Evolutionary conservation across 2,113 vertebrate genomes (phyloP), one percentile per base, ranked within the genome.

Genomic region (Rhinichthys klamathensis): DNA sequence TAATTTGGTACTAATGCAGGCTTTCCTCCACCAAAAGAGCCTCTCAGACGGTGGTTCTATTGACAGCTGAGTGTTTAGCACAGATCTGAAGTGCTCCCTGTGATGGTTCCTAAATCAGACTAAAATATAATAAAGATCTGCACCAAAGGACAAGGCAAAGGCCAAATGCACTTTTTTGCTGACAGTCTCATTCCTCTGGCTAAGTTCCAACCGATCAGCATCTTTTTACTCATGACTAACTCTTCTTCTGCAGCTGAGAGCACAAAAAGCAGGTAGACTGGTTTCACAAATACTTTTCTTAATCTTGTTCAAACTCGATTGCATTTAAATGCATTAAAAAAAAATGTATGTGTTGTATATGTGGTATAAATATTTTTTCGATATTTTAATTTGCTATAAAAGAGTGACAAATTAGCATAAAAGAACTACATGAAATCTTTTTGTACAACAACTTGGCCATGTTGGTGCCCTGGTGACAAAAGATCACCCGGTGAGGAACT

Each of bases 1-100:
- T 76, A 23, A 80, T 86, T 67, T 61, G 46, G 61, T 80, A 82
- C 75, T 84, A 83, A 83, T 69, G 75, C 44, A 65, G 25, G 49
- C 32, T 84, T 60, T 58, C 23, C n/a, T n/a, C 46, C 23, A 70
- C 51, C 61, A 67, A 44, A 79, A 84, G 72, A 51, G 38, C 21
- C 61, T 61, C 77, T 25, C 21, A 80, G 61, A 82, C 5, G 30
- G 18, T 74, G 54, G 16, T 13, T n/a, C 21, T 84, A 85, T 84
- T 46, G 69, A 83, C 78, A 60, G 27, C 38, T 60, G 13, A 58
- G 49, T 35, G 25, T 77, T 80, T 86, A 74, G 72, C 51, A 41
- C 67, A 56, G 13, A 82, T 82, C 63, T 69, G 76, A 79, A 58
- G n/a, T 58, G 46, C 3, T 85, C 8, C 23, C n/a, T 76, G 84